Conservation (phyloP, 2,113 vertebrate genomes). For the Ariopsis seemanni region DNA sequence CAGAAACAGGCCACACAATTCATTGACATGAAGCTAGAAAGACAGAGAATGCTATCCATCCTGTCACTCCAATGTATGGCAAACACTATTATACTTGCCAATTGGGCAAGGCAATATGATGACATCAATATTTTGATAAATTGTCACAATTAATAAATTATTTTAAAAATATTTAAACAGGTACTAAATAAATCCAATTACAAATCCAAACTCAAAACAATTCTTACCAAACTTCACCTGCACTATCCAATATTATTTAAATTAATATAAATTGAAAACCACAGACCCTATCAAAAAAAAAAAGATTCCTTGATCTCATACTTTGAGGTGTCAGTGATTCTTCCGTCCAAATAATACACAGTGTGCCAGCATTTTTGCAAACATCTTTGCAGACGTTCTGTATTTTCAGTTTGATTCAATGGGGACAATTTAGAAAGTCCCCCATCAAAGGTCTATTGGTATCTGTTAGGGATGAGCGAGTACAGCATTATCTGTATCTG, state of each 20-base stretch:
- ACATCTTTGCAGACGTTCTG: not conserved
- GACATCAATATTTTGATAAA: not conserved
- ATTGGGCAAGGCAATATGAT: not conserved
- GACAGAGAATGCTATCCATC: not conserved
- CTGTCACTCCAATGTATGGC: not conserved
- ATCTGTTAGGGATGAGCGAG: not conserved
- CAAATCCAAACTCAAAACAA: not conserved
- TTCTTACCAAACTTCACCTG: too few species aligned
- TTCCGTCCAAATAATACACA: not conserved
- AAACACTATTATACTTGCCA: not conserved
- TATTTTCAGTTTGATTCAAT: not conserved
- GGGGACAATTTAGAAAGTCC: not conserved
- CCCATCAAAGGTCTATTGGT: not conserved
- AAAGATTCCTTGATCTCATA: not conserved
- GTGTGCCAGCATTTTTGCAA: not conserved
- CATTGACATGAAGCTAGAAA: not conserved
- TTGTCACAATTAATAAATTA: not conserved
- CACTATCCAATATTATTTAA: not conserved
- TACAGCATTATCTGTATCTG: too few species aligned
- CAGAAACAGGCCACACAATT: not conserved
- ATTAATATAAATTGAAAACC: not conserved
- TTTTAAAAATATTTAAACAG: not conserved
- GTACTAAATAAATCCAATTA: not conserved
- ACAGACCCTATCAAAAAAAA: not conserved
- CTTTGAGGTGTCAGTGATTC: not conserved